A percentile compares a stretch with the other conserved stretches of the same genome.
Evolutionary conservation across 2,113 vertebrate species (phyloP).

Genomic region (Podocnemis expansa): DNA sequence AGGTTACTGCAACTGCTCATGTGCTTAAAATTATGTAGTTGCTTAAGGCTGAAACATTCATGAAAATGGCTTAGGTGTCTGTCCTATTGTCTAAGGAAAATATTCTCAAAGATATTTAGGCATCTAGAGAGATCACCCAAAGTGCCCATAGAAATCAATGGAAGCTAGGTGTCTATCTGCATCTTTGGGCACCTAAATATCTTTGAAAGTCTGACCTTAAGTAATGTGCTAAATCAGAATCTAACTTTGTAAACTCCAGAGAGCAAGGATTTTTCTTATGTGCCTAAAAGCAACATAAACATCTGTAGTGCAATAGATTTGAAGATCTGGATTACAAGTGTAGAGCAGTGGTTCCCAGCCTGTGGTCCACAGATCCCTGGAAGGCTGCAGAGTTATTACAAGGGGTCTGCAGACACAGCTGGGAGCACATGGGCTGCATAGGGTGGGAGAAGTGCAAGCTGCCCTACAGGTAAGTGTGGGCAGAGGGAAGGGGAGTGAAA

Average conservation of each 20-base stretch:
- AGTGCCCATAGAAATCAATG: not conserved
- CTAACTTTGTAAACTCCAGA: not conserved
- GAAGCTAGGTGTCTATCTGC: not conserved
- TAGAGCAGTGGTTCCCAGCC: too few relatives aligned
- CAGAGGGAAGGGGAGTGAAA: too few relatives aligned
- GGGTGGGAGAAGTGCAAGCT: too few relatives aligned
- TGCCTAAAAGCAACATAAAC: not conserved
- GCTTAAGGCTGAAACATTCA: not conserved
- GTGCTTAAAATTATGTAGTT: not conserved
- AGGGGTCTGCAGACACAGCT: too few relatives aligned
- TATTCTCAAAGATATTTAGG: not conserved
- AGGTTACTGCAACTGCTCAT: not conserved
- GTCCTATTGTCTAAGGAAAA: not conserved
- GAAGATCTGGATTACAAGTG: not conserved
- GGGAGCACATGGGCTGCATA: too few relatives aligned
- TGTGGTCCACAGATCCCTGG: too few relatives aligned
- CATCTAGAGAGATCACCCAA: not conserved
- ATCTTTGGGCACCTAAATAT: not conserved
- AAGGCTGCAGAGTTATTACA: too few relatives aligned
- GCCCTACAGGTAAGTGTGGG: too few relatives aligned
- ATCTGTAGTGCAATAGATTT: not conserved
- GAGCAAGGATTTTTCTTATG: not conserved
- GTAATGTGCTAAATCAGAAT: not conserved
- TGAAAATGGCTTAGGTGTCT: fast-evolving
- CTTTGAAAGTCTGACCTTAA: not conserved